Evolutionary conservation across 1,140 invertebrate genomes (phyloP), one percentile per base, ranked within the genome.

Genomic region (Trichonephila inaurata): DNA sequence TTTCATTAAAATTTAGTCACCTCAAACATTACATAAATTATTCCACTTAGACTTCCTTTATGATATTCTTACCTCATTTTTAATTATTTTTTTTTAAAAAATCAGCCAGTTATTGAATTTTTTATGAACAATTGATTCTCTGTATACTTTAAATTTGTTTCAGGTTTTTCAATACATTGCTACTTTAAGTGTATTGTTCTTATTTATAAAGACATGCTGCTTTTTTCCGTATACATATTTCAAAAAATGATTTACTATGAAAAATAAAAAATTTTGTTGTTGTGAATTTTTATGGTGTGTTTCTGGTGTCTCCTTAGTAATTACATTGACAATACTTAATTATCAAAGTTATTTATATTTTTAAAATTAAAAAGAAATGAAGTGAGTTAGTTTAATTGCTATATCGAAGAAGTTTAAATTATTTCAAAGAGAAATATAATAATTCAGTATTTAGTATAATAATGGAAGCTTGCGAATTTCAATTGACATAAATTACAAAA

Each of bases 261-360:
- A 77, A 77, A 77, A 33, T 77, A 6, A 77, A 77, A 77, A 77
- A 33, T 77, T 77, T 77, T 77, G 72, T 77, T 77, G 72, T 77
- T 77, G 72, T 14, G n/a, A 12, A 77, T 77, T 77, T 33, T 33
- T 33, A 5, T 6, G 6, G 6, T 77, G 28, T 77, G 14, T 40
- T 77, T 16, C 18, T 18, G 28, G 8, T 40, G 5, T 2, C 6
- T 28, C 5, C 0, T 19, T 64, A 40, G 33, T 40, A 40, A 28
- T 77, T 18, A 18, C 5, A 28, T 21, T 19, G 10, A 16, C 1
- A 19, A 77, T 19, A 18, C 18, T 16, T 77, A 6, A 16, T 40
- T 19, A 18, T 77, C 6, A 7, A 18, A 77, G 19, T 18, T 33
- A 40, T 33, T n/a, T 5, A 24, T 72, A 12, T 12, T 12, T 12